Evolutionary conservation across 2,888 invertebrate species (phyloP).

Genomic region (Acronicta aceris): DNA sequence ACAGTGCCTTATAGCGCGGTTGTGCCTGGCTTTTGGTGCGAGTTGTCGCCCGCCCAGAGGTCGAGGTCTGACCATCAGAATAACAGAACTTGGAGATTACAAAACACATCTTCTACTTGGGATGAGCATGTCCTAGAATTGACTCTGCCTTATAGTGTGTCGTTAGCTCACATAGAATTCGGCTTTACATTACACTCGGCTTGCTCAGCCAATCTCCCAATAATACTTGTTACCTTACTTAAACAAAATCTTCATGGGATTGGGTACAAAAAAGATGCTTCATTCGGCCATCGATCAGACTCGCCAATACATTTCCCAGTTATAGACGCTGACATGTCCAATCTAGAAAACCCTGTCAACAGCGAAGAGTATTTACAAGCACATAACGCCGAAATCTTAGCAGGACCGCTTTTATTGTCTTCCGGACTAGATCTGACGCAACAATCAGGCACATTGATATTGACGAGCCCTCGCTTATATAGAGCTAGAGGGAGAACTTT

Average conservation of each 20-base stretch:
- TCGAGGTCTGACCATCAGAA: constrained; percentile 96
- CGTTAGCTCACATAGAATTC: constrained; percentile 96
- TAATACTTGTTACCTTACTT: constrained; percentile 92
- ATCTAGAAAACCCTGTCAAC: constrained; percentile 92
- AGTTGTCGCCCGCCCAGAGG: constrained; percentile 96
- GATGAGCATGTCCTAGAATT: constrained; percentile 97
- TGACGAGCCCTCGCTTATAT: constrained; percentile 96
- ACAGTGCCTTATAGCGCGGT: constrained; percentile 93
- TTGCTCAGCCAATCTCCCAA: constrained; percentile 93
- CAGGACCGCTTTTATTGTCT: constrained; percentile 95
- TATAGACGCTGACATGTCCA: constrained; percentile 76
- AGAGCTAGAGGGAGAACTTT: constrained; percentile 94
- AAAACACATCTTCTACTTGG: constrained; percentile 96
- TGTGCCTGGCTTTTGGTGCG: constrained; percentile 98
- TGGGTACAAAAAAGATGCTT: constrained; percentile 87
- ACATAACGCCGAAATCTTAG: constrained; percentile 96
- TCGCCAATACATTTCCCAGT: constrained; percentile 80
- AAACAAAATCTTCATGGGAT: constrained; percentile 90
- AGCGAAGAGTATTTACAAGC: constrained; percentile 94
- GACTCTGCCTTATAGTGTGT: constrained; percentile 93
- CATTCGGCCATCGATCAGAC: constrained; percentile 78
- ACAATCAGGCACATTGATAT: constrained; percentile 94
- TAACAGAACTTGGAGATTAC: constrained; percentile 96
- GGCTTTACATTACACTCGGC: constrained; percentile 95
- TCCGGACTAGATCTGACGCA: constrained; percentile 95